Evolutionary conservation across 2,113 vertebrate genomes (phyloP).

Genomic region (Peromyscus leucopus): DNA sequence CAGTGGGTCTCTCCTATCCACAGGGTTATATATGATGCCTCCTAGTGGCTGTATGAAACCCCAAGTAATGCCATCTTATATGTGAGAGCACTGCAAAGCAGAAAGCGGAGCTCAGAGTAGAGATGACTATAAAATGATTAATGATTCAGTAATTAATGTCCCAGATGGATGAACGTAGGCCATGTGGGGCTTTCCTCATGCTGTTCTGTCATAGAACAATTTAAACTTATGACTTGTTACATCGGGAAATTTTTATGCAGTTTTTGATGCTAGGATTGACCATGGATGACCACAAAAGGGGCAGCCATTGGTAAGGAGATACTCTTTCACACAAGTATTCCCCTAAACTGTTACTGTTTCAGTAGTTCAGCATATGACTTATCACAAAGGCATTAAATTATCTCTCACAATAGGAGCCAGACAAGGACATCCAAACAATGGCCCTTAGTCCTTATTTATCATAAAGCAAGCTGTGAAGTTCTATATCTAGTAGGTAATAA

Average conservation of each 20-base stretch:
- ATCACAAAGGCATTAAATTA: background rate
- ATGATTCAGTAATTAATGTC: too few species aligned
- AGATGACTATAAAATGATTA: background rate
- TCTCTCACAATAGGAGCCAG: background rate
- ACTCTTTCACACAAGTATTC: accelerated
- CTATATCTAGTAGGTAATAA: background rate
- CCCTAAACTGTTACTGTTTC: background rate
- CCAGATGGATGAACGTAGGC: too few species aligned
- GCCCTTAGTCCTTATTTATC: background rate
- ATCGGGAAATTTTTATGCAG: background rate
- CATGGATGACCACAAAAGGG: background rate
- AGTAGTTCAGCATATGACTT: background rate
- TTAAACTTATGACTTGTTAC: background rate
- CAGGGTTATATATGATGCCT: background rate
- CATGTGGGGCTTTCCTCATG: background rate
- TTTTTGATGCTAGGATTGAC: background rate
- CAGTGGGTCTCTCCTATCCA: too few species aligned
- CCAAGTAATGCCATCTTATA: too few species aligned
- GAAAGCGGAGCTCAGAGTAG: background rate
- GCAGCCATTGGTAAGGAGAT: background rate
- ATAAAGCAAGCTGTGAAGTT: background rate
- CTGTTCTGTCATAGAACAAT: background rate
- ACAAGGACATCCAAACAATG: background rate
- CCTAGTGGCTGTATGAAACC: background rate
- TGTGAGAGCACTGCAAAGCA: background rate